phyloP scores from a whole-genome alignment of 2,888 invertebrate genomes.

The Lordiphosa fenestrarum region DNA sequence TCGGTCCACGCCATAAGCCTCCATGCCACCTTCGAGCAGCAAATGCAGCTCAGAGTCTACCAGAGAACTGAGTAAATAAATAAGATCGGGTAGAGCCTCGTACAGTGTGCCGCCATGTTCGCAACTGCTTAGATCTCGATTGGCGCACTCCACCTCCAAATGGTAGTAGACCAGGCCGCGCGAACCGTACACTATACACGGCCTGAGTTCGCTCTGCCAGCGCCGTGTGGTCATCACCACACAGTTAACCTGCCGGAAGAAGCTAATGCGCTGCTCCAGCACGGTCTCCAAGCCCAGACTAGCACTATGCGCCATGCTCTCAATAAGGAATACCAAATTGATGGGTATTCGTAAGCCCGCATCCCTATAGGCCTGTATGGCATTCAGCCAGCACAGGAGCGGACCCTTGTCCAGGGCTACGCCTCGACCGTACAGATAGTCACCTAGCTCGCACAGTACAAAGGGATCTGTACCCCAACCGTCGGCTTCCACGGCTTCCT shows the following conservation, averaged over 20 bases:
- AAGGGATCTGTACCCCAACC: slow-evolving; percentile 47
- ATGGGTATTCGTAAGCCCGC: slow-evolving; percentile 34
- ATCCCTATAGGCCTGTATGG: slow-evolving; percentile 43
- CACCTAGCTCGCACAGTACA: slow-evolving; percentile 36
- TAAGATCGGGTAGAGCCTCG: slow-evolving; percentile 47
- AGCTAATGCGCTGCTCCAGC: slow-evolving; percentile 39
- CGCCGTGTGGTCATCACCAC: slow-evolving; percentile 41
- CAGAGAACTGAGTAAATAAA: slow-evolving; percentile 35
- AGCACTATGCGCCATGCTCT: slow-evolving; percentile 44
- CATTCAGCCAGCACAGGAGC: slow-evolving; percentile 47
- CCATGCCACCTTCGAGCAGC: slow-evolving; percentile 12
- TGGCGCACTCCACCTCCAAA: slow-evolving; percentile 43
- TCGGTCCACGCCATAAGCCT: slow-evolving; percentile 25
- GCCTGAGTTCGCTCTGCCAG: slow-evolving; percentile 36
- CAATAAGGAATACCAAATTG: slow-evolving; percentile 41
- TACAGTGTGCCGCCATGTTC: slow-evolving; percentile 42
- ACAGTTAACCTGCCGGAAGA: slow-evolving; percentile 44
- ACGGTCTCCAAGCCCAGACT: slow-evolving; percentile 44
- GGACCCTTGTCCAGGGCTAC: slow-evolving; percentile 45
- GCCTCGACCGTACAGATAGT: slow-evolving; percentile 44
- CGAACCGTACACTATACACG: slow-evolving; percentile 39
- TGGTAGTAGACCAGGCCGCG: slow-evolving; percentile 46
- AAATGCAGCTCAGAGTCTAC: slow-evolving; percentile 30
- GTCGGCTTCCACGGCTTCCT: slow-evolving; percentile 32
- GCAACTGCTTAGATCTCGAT: slow-evolving; percentile 35